Evolutionary conservation across 2,113 vertebrate species (phyloP), one percentile per base, ranked within the genome.

Genomic region (Pandion haliaetus): DNA sequence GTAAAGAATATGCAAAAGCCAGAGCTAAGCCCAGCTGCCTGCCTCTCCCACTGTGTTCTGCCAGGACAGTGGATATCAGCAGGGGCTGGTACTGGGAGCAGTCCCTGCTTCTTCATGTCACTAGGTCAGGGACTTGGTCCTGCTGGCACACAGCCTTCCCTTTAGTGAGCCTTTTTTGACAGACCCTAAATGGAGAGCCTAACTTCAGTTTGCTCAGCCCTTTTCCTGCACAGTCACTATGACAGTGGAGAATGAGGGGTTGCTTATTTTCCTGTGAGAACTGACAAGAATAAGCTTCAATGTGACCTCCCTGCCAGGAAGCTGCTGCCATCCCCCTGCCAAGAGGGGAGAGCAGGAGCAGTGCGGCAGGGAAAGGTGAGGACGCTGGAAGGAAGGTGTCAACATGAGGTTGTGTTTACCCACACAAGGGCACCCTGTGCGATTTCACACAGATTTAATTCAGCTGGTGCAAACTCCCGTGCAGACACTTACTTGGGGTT

Each of bases 1-100:
- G 71, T 73, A 55, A 93, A 94, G 94, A 91, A 90, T 88, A 95
- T 70, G 84, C 78, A 94, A 87, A 91, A 93, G 69, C 70, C 80
- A 80, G 42, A 66, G 70, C 58, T 95, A 82, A 96, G 70, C 89
- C 69, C 76, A 88, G 70, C 73, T 90, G 88, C 54, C 29, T 74
- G 49, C 86, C 67, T 94, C 95, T 95, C 82, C 95, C 72, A 82
- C 34, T 47, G 28, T 29, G 29, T 58, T 70, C 74, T 95, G 94
- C 96, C 84, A 95, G 84, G 54, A 45, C 54, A 89, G 42, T 2
- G 1, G n/a, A 57, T 61, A 88, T 84, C 76, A 76, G 34, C 42
- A 0, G 0, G 49, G 63, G n/a, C 26, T 66, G 45, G 44, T 18
- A 11, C 49, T 28, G 34, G 59, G 24, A 91, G 14, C 77, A 65